These are phyloP conservation scores for Hozukius guyotensis DNA, from an alignment of 2,797 vertebrate genomes.

Conservation along the genomic window DNA sequence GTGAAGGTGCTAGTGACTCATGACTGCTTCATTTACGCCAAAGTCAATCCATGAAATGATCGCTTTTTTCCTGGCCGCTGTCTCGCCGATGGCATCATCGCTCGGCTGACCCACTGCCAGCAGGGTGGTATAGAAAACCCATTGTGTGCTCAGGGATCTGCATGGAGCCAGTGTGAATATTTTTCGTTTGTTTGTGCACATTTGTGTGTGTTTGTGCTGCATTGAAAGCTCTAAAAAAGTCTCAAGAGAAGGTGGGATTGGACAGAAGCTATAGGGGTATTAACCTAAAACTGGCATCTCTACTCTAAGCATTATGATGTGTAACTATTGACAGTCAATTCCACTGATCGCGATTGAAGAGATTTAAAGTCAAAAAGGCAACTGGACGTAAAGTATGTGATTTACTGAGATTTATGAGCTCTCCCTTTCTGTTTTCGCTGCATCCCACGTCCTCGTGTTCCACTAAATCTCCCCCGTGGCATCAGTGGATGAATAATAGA, in stretches of 20 bases:
- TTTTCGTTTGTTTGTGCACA: constrained; percentile 1
- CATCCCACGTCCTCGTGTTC: constrained; percentile 38
- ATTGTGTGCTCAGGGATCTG: constrained; percentile 25
- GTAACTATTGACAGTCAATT: constrained; percentile 23
- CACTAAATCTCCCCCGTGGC: constrained; percentile 53
- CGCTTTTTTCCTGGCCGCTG: constrained; percentile 43
- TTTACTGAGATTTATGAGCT: constrained; percentile 52
- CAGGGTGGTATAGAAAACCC: constrained; percentile 46
- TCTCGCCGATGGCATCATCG: constrained; percentile 34
- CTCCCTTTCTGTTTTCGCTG: constrained; percentile 24
- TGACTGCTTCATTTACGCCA: constrained; percentile 33
- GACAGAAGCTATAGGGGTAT: constrained; percentile 37
- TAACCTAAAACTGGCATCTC: constrained; percentile 45
- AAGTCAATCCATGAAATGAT: constrained; percentile 36
- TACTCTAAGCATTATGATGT: background rate
- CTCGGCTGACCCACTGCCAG: constrained; percentile 20
- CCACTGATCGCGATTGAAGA: constrained; percentile 9
- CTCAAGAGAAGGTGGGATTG: constrained; percentile 33
- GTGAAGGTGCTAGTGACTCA: constrained; percentile 54
- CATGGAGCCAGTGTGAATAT: constrained; percentile 2
- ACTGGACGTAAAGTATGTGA: constrained; percentile 20
- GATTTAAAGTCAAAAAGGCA: constrained; percentile 11
- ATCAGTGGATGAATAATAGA: constrained; percentile 64
- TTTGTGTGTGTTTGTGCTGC: background rate
- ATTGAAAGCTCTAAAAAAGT: constrained; percentile 33